Conservation (phyloP, 2,113 vertebrate species). For the Maccullochella peelii region DNA sequence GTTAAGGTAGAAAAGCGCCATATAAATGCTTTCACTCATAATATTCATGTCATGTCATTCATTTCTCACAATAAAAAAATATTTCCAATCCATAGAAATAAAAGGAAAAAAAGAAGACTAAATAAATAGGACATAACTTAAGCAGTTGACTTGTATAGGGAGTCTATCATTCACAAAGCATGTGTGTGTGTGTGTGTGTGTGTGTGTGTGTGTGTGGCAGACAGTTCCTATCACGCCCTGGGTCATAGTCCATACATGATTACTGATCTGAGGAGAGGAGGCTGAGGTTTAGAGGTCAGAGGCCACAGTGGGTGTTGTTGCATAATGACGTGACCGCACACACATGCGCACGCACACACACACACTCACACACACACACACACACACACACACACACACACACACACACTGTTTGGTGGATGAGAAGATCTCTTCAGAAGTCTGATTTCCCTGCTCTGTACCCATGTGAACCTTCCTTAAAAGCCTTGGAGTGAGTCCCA, state of each 20-base stretch:
- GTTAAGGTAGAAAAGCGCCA: too few relatives aligned
- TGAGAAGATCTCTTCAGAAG: neutral
- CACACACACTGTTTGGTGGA: neutral
- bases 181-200: neutral
- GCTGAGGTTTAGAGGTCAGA: constrained; percentile 29
- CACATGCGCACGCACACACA: neutral
- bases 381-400: constrained; percentile 3
- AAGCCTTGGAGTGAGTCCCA: constrained; percentile 15
- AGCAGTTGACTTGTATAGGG: neutral
- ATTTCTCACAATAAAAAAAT: neutral
- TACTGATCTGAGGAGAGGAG: constrained; percentile 13
- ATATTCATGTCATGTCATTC: neutral
- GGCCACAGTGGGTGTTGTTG: constrained; percentile 10
- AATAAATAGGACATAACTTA: neutral
- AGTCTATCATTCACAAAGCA: neutral
- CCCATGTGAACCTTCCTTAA: neutral
- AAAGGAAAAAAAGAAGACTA: neutral
- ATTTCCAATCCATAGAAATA: neutral
- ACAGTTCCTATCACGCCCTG: neutral
- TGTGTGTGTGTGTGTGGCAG: neutral
- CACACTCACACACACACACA: neutral
- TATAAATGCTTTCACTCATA: too few relatives aligned
- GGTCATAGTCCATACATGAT: constrained; percentile 18
- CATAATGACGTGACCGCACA: constrained; percentile 18
- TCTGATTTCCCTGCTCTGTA: neutral